Percentiles rank a stretch among this genome's conserved stretches.
phyloP scores from a whole-genome alignment of 37 sponge, comb jelly and placozoan species.

The Spongilla lacustris region DNA sequence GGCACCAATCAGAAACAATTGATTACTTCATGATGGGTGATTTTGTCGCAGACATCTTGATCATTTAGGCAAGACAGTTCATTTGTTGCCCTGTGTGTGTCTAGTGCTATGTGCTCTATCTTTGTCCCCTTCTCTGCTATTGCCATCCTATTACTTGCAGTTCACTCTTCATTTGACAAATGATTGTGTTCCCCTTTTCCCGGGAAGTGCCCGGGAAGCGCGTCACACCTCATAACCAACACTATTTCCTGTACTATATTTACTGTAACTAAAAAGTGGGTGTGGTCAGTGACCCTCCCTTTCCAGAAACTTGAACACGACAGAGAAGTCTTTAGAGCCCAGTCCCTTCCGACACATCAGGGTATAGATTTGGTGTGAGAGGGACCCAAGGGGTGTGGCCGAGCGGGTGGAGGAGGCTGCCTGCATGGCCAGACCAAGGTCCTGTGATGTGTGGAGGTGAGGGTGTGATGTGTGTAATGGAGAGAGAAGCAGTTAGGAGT shows the following conservation, averaged over 20 bases:
- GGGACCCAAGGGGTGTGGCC: conserved; percentile 77
- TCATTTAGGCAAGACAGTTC: no score
- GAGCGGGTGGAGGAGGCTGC: conserved; percentile 54
- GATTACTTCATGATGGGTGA: no score
- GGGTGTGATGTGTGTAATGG: no score
- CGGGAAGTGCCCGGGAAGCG: no score
- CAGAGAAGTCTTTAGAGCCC: conserved; percentile 88
- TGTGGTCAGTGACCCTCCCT: conserved; percentile 19
- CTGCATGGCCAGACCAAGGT: conserved; percentile 84
- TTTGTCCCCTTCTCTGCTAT: no score
- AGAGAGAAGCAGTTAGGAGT: no score
- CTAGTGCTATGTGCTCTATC: neutral
- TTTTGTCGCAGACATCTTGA: neutral
- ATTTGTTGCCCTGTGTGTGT: conserved; percentile 6
- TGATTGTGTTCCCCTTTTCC: no score
- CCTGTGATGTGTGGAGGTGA: conserved; percentile 63
- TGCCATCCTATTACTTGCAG: no score
- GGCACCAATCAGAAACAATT: no score
- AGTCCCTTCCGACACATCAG: conserved; percentile 78
- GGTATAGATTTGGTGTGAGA: conserved; percentile 82
- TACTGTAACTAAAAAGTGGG: neutral
- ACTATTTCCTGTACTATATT: neutral
- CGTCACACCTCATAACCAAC: no score
- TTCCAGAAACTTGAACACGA: conserved; percentile 79
- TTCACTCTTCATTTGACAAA: no score